Evolutionary conservation across 1,140 invertebrate species (phyloP), one percentile per base, ranked within the genome.

Genomic region (Tenebrio molitor): DNA sequence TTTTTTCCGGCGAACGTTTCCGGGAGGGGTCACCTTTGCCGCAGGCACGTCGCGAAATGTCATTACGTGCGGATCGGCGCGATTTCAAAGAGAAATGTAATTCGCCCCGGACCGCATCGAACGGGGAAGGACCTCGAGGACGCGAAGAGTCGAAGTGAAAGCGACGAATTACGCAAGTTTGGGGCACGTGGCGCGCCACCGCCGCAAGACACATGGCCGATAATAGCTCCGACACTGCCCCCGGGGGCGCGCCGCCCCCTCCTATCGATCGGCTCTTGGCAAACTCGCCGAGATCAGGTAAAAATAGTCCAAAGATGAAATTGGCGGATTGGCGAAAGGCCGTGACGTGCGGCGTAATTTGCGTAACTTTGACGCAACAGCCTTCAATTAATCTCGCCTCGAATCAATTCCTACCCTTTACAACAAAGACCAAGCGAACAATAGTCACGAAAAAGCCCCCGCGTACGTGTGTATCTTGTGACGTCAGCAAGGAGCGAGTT

Each of bases 401-500:
- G 19, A 50, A 15, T 19, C n/a, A 19, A 10, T 6, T 58, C 23
- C 29, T 29, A 58, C 21, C 50, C 50, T 29, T 58, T 29, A 58
- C n/a, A 25, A 58, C 12, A 58, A 58, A 58, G 23, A 29, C 50
- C 21, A 29, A 15, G 44, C 44, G 19, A 58, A 58, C 23, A 58
- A 58, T 29, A 14, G 50, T 29, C 23, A 29, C 50, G 21, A n/a
- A 19, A 58, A 17, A 58, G 12, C 3, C 44, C n/a, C 1, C 25
- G n/a, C 12, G 12, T 8, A 41, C n/a, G 3, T 29, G 7, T 53
- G 25, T 39, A 15, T 21, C 16, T 41, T 33, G 50, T 69, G 68
- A 69, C 68, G 68, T 69, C 46, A 46, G 50, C 15, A 50, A 21
- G 46, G 36, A 34, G 33, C 68, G 46, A 16, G 14, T 25, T 72